Conservation (phyloP, 2,888 invertebrate species). For the Onthophagus sagittarius region DNA sequence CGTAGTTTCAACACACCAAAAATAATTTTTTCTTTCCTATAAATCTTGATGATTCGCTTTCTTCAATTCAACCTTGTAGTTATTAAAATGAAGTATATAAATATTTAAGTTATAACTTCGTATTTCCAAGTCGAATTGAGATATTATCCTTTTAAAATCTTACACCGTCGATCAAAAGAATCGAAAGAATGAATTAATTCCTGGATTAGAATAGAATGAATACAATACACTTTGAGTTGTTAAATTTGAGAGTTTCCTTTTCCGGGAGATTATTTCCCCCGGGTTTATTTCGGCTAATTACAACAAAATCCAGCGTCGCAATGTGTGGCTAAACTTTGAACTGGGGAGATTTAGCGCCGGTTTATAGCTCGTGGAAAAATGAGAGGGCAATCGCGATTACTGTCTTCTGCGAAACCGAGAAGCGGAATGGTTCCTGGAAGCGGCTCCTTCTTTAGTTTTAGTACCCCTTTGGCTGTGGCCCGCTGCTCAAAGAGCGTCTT, state of each 20-base stretch:
- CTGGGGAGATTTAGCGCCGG: background rate
- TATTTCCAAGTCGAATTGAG: too few relatives aligned
- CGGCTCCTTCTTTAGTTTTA: constrained; percentile 9
- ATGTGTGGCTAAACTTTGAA: background rate
- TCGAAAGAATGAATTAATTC: too few relatives aligned
- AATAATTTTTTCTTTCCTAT: too few relatives aligned
- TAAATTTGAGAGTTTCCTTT: background rate
- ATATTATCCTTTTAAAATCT: too few relatives aligned
- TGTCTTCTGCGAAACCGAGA: constrained; percentile 6
- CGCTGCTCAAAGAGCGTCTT: background rate
- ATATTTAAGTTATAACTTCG: too few relatives aligned
- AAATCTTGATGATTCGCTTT: too few relatives aligned
- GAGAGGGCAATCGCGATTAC: background rate
- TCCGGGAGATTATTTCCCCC: background rate
- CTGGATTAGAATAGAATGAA: too few relatives aligned
- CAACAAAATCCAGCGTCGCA: background rate
- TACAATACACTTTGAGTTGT: background rate
- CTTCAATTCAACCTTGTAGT: too few relatives aligned
- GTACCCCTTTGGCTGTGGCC: constrained; percentile 6
- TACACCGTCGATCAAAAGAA: too few relatives aligned
- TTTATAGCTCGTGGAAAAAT: constrained; percentile 2
- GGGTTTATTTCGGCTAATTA: constrained; percentile 16
- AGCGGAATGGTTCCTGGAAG: constrained; percentile 6
- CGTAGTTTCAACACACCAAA: too few relatives aligned
- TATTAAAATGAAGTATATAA: too few relatives aligned